phyloP scores from a whole-genome alignment of 2,888 invertebrate species.

The Arge pagana region DNA sequence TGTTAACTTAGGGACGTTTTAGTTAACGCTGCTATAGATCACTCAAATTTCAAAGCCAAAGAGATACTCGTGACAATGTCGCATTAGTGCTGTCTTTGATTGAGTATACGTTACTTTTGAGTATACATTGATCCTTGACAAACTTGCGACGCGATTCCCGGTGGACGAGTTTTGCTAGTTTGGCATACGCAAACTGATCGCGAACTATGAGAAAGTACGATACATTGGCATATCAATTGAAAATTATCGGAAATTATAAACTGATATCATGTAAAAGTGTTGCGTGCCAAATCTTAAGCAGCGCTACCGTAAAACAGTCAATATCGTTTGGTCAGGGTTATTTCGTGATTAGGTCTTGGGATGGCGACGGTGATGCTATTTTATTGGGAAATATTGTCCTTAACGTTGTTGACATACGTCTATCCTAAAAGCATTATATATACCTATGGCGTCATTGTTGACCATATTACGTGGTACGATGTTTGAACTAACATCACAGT shows the following conservation, averaged over 20 bases:
- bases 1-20: slow-evolving; percentile 6
- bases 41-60: slow-evolving; percentile 1
- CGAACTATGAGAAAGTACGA: no score
- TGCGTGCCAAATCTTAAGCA: slow-evolving; percentile 1
- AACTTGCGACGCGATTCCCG: no score
- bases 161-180: no score
- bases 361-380: no score
- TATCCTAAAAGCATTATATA: slow-evolving; percentile 3
- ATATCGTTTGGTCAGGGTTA: not conserved
- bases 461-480: not conserved
- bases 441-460: slow-evolving; percentile 1
- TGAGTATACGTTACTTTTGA: no score
- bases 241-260: no score
- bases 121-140: no score
- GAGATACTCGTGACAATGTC: not conserved
- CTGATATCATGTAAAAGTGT: no score
- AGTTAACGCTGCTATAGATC: slow-evolving; percentile 13
- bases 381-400: slow-evolving; percentile 1
- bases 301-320: not conserved
- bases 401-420: slow-evolving; percentile 6
- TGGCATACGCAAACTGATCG: no score
- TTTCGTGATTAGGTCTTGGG: not conserved
- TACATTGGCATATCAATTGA: no score
- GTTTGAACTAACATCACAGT: slow-evolving; percentile 8
- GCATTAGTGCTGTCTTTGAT: no score